Evolutionary conservation across 1,140 invertebrate species (phyloP), one percentile per base, ranked within the genome.

Genomic region (Cryptotermes secundus): DNA sequence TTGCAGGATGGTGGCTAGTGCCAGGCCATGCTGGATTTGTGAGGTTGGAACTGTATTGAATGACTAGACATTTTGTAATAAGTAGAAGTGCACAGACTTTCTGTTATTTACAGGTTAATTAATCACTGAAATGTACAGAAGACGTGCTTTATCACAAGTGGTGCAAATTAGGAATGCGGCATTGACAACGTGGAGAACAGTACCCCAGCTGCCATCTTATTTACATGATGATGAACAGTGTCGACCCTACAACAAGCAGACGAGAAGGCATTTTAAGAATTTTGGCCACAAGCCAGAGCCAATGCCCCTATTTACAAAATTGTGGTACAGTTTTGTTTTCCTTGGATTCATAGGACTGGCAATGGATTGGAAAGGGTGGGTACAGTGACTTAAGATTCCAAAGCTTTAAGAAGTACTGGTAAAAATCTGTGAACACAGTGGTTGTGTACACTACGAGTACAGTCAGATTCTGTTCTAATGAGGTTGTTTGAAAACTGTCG

Each of bases 261-360:
- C 87, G 35, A 85, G 89, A 24, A 86, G 88, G 14, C 59, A 59
- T 36, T 91, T 91, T 86, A 92, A 92, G 86, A 91, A 92, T 86
- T 93, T 93, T 88, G 92, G 92, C 3, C 92, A 93, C 86, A 89
- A 90, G 85, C 87, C 88, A 34, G 87, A 89, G 72, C 87, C 85
- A 72, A 87, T 86, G 4, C 87, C 91, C 0, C 85, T 34, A 34
- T 35, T 91, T 24, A 89, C 90, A 0, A 90, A 88, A 86, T 85
- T 89, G 42, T 92, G 88, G 81, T 89, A 89, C 82, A 84, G 86
- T 3, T 85, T 91, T 34, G 80, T 92, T 24, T 49, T 89, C 0
- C 35, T 86, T 9, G 31, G 86, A 0, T 88, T 92, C 42, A 1
- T 91, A 16, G 83, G 88, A 34, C 86, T 86, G 3, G 81, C 87